Evolutionary conservation across 2,797 vertebrate genomes (phyloP).

Genomic region (Megaceryle alcyon): DNA sequence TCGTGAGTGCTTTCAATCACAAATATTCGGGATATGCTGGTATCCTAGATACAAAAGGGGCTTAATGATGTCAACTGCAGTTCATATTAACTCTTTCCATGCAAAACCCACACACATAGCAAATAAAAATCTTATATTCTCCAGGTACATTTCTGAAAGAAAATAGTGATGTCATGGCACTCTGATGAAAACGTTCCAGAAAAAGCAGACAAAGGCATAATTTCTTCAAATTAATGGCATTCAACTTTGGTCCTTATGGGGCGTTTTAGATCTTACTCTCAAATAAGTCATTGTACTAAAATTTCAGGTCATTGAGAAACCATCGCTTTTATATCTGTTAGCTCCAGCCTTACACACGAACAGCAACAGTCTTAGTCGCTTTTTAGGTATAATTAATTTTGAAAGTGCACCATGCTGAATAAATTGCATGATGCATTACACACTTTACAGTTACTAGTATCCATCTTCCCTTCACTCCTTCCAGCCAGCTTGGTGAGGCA

Average conservation of each 20-base stretch:
- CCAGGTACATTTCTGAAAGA: conserved; percentile 2
- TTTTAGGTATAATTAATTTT: conserved; percentile 48
- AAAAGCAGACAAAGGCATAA: conserved; percentile 27
- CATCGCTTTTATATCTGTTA: conserved; percentile 7
- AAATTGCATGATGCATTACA: not conserved
- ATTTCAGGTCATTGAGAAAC: conserved; percentile 38
- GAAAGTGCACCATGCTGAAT: not conserved
- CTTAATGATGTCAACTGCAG: conserved; percentile 14
- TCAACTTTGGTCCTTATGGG: not conserved
- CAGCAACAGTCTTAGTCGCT: not conserved
- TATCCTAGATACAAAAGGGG: conserved; percentile 30
- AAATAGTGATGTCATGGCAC: conserved; percentile 31
- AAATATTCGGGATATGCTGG: not conserved
- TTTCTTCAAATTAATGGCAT: conserved; percentile 55
- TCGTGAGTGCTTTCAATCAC: not conserved
- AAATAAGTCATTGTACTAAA: conserved; percentile 26
- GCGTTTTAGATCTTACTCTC: not conserved
- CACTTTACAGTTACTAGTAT: not conserved
- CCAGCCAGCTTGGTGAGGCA: too few relatives aligned
- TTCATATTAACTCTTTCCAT: not conserved
- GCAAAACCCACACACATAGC: conserved; percentile 1
- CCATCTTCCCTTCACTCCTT: not conserved
- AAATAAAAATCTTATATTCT: conserved; percentile 25
- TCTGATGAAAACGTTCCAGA: not conserved
- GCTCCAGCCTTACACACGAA: conserved; percentile 33